These are phyloP conservation scores for Notodonta dromedarius DNA, from an alignment of 2,888 invertebrate genomes.

Conservation along the genomic window DNA sequence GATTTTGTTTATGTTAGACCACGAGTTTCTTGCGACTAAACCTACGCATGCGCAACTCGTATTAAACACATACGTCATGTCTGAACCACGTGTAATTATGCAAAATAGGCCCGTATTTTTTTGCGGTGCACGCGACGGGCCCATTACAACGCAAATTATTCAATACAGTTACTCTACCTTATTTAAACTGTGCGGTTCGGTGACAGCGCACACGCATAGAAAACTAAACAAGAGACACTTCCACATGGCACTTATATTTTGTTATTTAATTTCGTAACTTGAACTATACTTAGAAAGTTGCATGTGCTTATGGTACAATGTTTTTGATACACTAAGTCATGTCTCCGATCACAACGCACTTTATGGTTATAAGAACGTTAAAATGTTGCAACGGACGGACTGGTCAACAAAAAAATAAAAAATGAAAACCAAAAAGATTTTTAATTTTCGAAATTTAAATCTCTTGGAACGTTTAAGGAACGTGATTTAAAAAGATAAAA, in stretches of 20 bases:
- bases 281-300: constrained; percentile 50
- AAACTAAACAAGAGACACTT: constrained; percentile 51
- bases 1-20: too few relatives aligned
- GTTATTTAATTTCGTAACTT: constrained; percentile 26
- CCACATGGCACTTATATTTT: constrained; percentile 45
- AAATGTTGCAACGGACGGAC: constrained; percentile 58
- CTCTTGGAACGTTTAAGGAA: not conserved
- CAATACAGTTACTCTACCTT: constrained; percentile 53
- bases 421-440: not conserved
- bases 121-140: constrained; percentile 10
- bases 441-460: not conserved
- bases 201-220: constrained; percentile 50
- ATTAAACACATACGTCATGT: not conserved
- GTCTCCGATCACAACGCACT: constrained; percentile 64
- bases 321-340: constrained; percentile 78
- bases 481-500: constrained; percentile 2
- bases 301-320: constrained; percentile 62
- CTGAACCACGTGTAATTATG: not conserved
- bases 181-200: constrained; percentile 44
- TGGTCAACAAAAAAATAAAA: not conserved
- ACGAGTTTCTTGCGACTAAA: too few relatives aligned
- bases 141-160: constrained; percentile 25
- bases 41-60: not conserved
- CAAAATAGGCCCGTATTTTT: constrained; percentile 1
- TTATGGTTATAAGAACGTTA: constrained; percentile 62